Base-by-base conservation (phyloP, 2,888 invertebrate species). In the Bimastos eiseni region DNA sequence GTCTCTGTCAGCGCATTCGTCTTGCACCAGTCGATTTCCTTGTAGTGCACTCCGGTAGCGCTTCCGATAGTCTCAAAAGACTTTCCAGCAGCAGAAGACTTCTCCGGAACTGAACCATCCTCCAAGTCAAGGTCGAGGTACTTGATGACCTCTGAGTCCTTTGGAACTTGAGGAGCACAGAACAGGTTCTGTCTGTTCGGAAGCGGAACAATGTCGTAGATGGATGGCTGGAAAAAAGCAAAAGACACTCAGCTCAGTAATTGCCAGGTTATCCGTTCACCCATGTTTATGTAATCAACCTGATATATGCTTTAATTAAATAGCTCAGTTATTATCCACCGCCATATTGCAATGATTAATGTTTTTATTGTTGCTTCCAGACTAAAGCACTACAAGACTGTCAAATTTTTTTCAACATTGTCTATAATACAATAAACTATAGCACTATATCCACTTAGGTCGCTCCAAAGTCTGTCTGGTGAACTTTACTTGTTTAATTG, bases 21-120 rank as follows among this genome's bases (percentile, higher is more conserved):
- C 96, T 98, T 98, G 90, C 98, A 96, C 95, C 98, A 98, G 95
- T 98, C 98, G 0, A 98, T 98, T 1, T 97, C 97, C 95, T 98
- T 98, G 95, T 98, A 98, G 17, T 97, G 97, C 34, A 92, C 92
- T 13, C 92, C 91, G 17, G 70, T 70, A 11, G 70, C 70, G n/a
- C n/a, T 70, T n/a, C 70, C 70, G n/a, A 70, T 2, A 3, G 70
- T 6, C 70, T 70, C 70, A 11, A 70, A 70, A n/a, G 70, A 70
- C n/a, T 70, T 70, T 70, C 70, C 70, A 70, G 70, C 70, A n/a
- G 70, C 70, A n/a, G 70, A n/a, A 70, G 70, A 70, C 24, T 86
- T 86, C 34, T 34, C 83, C 19, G 90, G 91, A 36, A 89, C 15
- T 21, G 90, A 41, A 24, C 89, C 70, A 41, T 36, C 44, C n/a